Percentiles rank a stretch among this genome's conserved stretches.
Conservation (phyloP, 2,797 vertebrate species). For the Poliocrania exsul region DNA sequence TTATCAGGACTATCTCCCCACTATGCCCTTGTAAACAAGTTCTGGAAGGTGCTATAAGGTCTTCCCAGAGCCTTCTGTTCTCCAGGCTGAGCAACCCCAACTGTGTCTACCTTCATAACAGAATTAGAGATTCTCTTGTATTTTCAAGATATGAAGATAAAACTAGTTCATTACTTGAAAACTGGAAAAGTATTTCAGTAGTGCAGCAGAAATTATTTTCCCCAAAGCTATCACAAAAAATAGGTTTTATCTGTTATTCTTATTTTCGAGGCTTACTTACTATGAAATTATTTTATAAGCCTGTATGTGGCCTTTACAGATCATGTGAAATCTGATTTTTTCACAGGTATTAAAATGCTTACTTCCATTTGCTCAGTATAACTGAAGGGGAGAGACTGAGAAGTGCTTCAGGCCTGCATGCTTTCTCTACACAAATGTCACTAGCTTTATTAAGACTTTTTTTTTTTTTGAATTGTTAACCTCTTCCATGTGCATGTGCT, state of each 20-base stretch:
- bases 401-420: neutral
- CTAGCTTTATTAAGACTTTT: no score
- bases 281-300: neutral
- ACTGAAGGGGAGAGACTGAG: neutral
- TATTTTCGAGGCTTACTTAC: neutral
- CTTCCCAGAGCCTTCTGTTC: neutral
- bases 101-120: neutral
- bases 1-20: no score
- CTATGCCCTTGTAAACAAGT: no score
- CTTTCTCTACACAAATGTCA: neutral
- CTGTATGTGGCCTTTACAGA: neutral
- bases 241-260: neutral
- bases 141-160: neutral
- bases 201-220: neutral
- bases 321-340: neutral
- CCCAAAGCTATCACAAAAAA: neutral
- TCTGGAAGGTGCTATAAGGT: neutral
- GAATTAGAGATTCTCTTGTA: neutral
- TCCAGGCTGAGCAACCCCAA: neutral
- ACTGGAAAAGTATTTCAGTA: neutral
- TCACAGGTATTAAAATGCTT: neutral
- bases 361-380: neutral
- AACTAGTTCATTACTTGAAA: neutral
- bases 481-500: rapidly evolving
- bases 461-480: neutral